These are phyloP conservation scores for Tipula helvola DNA, from an alignment of 2,888 invertebrate species.

Conservation along the genomic window DNA sequence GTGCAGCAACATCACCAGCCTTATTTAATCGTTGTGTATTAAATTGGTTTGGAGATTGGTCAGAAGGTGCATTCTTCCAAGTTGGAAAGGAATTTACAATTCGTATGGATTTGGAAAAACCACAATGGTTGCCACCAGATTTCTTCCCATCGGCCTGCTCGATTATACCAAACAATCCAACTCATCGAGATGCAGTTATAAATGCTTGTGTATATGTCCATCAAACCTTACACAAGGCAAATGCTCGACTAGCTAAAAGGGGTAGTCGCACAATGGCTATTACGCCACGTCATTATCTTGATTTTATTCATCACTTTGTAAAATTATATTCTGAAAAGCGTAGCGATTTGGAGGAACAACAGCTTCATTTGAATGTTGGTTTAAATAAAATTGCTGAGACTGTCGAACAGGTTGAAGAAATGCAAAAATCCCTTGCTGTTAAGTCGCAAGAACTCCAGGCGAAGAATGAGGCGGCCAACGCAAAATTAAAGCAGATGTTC, in stretches of 20 bases:
- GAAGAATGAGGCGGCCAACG: constrained; percentile 97
- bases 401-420: constrained; percentile 97
- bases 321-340: constrained; percentile 96
- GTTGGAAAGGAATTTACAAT: constrained; percentile 95
- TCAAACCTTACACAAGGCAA: constrained; percentile 91
- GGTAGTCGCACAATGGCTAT: constrained; percentile 95
- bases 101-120: constrained; percentile 85
- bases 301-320: constrained; percentile 98
- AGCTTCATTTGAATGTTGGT: constrained; percentile 96
- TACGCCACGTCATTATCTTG: constrained; percentile 94
- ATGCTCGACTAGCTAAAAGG: constrained; percentile 76
- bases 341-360: constrained; percentile 96
- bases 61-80: constrained; percentile 87
- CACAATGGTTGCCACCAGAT: constrained; percentile 75
- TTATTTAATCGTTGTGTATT: constrained; percentile 97
- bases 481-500: constrained; percentile 98
- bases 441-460: constrained; percentile 91
- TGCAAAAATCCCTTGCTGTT: constrained; percentile 96
- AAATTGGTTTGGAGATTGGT: constrained; percentile 99
- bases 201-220: constrained; percentile 98
- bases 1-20: constrained; percentile 97
- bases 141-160: constrained; percentile 83
- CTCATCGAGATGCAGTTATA: constrained; percentile 92
- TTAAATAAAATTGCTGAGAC: constrained; percentile 98
- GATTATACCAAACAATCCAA: constrained; percentile 57